Evolutionary conservation across 2,113 vertebrate genomes (phyloP), one percentile per base, ranked within the genome.

Genomic region (Chaenocephalus aceratus): DNA sequence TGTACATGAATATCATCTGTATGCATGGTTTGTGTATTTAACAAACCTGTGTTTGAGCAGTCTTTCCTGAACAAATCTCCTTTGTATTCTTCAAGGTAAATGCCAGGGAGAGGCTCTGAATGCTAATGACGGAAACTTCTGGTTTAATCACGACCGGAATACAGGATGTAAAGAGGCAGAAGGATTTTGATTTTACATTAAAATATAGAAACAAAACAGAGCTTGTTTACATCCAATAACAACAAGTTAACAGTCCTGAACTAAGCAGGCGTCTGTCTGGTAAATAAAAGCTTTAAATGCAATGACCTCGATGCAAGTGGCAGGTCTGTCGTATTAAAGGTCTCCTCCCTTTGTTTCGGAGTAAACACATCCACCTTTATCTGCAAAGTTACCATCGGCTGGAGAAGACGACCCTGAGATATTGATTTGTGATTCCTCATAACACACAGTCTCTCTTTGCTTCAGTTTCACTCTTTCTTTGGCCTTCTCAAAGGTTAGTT

Each of bases 401-500:
- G 59, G 77, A 77, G 82, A 77, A 72, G 89, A 89, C 86, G 77
- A 85, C 92, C 86, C 41, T 69, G 12, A 76, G 75, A 82, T 88
- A 92, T 92, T 85, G 89, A 94, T 95, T 84, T 84, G 73, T 79
- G 72, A 91, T 84, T 86, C 75, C 85, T 49, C 60, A 76, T 36
- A 72, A 56, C 63, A 45, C 36, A 54, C 72, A 58, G 49, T 53
- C 63, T 49, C 75, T 67, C 90, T 94, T 94, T 95, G 94, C 92
- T 92, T 95, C 88, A 94, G 88, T 94, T 95, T 97, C 94, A 94
- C 94, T 94, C 80, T 94, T 95, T 94, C 94, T 93, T 91, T 95
- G 95, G 95, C 95, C 93, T 95, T 96, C 93, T 92, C 91, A 95
- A 94, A 95, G 94, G 95, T 94, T 91, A 91, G 87, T 73, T 86